These are phyloP conservation scores for Euleptes europaea DNA, from an alignment of 2,113 vertebrate species.

Conservation along the genomic window DNA sequence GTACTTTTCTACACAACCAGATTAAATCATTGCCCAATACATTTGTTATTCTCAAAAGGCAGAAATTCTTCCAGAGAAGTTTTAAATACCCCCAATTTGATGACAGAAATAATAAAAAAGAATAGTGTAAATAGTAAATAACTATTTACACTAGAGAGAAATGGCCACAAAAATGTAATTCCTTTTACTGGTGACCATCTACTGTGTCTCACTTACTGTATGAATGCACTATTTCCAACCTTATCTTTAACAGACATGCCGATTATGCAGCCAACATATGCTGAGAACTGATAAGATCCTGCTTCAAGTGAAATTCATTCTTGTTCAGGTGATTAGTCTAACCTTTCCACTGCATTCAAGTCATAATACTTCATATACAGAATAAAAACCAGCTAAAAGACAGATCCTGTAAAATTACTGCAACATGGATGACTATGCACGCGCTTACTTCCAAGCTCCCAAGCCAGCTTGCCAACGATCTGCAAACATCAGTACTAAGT, in stretches of 20 bases:
- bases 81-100: background rate
- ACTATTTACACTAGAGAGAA: background rate
- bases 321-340: background rate
- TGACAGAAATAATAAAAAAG: background rate
- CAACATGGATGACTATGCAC: background rate
- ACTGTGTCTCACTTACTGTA: background rate
- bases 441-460: conserved; percentile 92
- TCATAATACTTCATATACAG: background rate
- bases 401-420: conserved; percentile 11
- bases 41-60: background rate
- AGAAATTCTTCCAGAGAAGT: background rate
- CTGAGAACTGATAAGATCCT: background rate
- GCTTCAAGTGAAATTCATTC: background rate
- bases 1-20: background rate
- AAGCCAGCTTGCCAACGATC: conserved; percentile 96
- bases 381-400: background rate
- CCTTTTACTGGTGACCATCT: background rate
- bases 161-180: background rate
- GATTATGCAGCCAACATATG: background rate
- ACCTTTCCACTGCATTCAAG: background rate
- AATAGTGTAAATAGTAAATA: background rate
- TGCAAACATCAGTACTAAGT: conserved; percentile 95
- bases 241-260: conserved; percentile 6
- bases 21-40: background rate
- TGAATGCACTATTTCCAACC: background rate